Base-by-base conservation (phyloP, 2,797 vertebrate genomes). In the Gymnoscopelus braueri region DNA sequence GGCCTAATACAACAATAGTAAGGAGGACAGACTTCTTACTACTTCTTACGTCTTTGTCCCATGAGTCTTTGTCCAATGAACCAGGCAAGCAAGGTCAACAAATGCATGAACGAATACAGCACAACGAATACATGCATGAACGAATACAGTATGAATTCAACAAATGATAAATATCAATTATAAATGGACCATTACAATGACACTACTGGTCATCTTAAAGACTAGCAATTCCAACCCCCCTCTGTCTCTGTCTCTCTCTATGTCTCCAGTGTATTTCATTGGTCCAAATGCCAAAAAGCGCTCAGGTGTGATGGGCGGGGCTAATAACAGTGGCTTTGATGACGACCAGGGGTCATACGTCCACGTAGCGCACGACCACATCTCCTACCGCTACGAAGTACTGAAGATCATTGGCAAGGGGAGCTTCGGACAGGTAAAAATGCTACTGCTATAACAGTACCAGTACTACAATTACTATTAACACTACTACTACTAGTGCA, bases 301-400 rank as follows among this genome's bases (percentile, higher is more conserved):
- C 74, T 94, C 95, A 60, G 98, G 97, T 54, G 95, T 98, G 67
- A 89, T 96, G 23, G 96, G 98, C 3, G 96, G 98, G 72, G 94
- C 97, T 74, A 99, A 98, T 90, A 99, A 99, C 0, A 90, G 95
- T 0, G 96, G 97, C 64, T 99, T 98, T 5, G 98, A 99, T 4
- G 98, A 99, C 2, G 97, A 98, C 80, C 98, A 99, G 91, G 98
- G 98, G 51, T 99, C 98, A n/a, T 99, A 99, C 2, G 93, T 99
- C 87, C 98, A 99, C 51, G 95, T 99, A 76, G 96, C 96, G 26
- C 98, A 99, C 3, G 98, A 99, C 91, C 98, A 99, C 61, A 92
- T 99, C 79, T 85, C 96, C 0, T 99, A 98, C 87, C 95, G 98
- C 75, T 99, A 98, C 58, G 98, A 99, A 88, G 98, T 99, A 71